Base-by-base conservation (phyloP, 2,797 vertebrate genomes). In the Cossypha dichroa region DNA sequence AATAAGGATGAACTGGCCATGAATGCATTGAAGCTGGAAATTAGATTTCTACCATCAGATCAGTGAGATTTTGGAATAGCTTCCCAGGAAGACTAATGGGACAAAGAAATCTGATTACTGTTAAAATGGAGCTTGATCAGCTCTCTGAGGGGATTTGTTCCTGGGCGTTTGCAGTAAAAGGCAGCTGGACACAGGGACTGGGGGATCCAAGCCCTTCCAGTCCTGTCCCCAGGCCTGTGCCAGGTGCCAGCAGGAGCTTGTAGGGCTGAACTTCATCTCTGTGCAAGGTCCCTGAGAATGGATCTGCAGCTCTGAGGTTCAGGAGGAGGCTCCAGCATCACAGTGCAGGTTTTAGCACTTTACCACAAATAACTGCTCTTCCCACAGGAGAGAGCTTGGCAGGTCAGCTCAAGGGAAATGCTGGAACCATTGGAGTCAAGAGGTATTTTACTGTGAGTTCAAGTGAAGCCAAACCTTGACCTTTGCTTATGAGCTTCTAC, bases 91-190 rank as follows among this genome's bases (percentile, higher is more conserved):
- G 78, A 86, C 84, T 87, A 93, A 94, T 73, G 78, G 88, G 77
- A 95, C 91, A 95, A 94, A 96, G 91, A 82, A 91, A 95, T 89
- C 89, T 91, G 90, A 95, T 94, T 88, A 83, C 68, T 74, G 70
- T 62, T 92, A 43, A 94, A 93, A 92, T 79, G 93, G 84, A 92
- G 89, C 91, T 85, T 79, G 89, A 92, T 93, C 84, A 82, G 84
- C 85, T 83, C 8, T 46, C 74, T 60, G 36, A 76, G 49, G 25
- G 70, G 48, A 78, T 31, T 6, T 43, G 46, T 72, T 88, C 38
- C 41, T 25, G 45, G 55, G 41, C 58, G 73, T 88, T 70, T 68
- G 80, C 80, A 66, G 51, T 28, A 31, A 66, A 68, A 96, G 76
- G 76, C 8, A 13, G 54, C 69, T 66, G 86, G 85, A 20, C 19